phyloP scores from a whole-genome alignment of 64 coral and sea anemone genomes.

The Anthopleura sola region DNA sequence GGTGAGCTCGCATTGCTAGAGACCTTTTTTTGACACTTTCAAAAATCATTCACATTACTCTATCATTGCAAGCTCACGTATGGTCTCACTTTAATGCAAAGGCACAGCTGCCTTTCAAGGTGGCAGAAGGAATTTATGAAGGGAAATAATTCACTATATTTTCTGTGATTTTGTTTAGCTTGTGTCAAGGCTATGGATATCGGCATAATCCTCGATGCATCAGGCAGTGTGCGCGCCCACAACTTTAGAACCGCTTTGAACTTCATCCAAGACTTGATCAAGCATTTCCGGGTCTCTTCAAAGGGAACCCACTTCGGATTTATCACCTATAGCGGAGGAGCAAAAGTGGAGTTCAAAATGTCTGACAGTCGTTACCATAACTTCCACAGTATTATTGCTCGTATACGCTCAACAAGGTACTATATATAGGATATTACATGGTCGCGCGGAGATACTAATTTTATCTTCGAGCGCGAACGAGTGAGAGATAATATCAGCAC shows the following conservation, averaged over 20 bases:
- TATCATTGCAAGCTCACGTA: too few relatives aligned
- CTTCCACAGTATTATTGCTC: conserved; percentile 1
- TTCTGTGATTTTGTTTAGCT: not conserved
- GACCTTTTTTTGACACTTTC: too few relatives aligned
- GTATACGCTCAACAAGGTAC: conserved; percentile 17
- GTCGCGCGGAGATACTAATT: too few relatives aligned
- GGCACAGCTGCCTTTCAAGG: too few relatives aligned
- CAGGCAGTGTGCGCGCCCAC: conserved; percentile 38
- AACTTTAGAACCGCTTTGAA: conserved; percentile 37
- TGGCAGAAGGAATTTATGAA: too few relatives aligned
- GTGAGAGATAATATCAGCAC: too few relatives aligned
- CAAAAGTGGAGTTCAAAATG: conserved; percentile 29
- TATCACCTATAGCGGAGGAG: conserved; percentile 28
- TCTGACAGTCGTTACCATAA: conserved; percentile 25
- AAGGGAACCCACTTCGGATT: conserved; percentile 45
- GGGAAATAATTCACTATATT: too few relatives aligned
- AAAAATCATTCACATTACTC: too few relatives aligned
- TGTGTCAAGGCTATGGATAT: conserved; percentile 54
- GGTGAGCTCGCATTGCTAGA: too few relatives aligned
- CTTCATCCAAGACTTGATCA: conserved; percentile 44
- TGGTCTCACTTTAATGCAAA: too few relatives aligned
- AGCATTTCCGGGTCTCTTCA: conserved; percentile 38
- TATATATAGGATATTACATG: too few relatives aligned
- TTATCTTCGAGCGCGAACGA: too few relatives aligned
- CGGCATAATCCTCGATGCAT: conserved; percentile 53